Evolutionary conservation across 1,140 invertebrate species (phyloP).

Genomic region (Anoplophora glabripennis): DNA sequence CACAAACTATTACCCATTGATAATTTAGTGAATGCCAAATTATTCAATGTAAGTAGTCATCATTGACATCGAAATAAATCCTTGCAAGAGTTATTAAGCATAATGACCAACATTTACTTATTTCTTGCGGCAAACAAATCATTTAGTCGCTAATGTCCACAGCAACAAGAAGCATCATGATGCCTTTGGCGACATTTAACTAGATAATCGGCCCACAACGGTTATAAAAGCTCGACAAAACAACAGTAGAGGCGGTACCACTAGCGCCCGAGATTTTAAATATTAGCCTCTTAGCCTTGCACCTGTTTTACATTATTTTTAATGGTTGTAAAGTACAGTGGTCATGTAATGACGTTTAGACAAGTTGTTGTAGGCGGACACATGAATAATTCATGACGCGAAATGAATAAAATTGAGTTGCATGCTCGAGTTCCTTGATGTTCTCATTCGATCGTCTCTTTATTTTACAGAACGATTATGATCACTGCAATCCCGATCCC

Average conservation of each 20-base stretch:
- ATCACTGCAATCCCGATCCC: constrained; percentile 79
- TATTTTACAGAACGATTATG: constrained; percentile 68
- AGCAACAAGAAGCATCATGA: constrained; percentile 25
- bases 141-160: constrained; percentile 32
- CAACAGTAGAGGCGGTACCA: too few relatives aligned
- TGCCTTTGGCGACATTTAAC: constrained; percentile 37
- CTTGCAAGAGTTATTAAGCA: background rate
- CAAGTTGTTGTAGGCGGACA: constrained; percentile 24
- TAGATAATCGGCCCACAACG: constrained; percentile 22
- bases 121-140: constrained; percentile 35
- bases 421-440: constrained; percentile 41
- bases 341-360: constrained; percentile 14
- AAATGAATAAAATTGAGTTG: constrained; percentile 21
- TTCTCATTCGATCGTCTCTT: background rate
- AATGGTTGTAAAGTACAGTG: constrained; percentile 4
- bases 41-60: too few relatives aligned
- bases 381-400: constrained; percentile 27
- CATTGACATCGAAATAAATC: too few relatives aligned
- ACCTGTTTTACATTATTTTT: constrained; percentile 9
- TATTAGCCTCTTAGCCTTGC: background rate
- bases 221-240: too few relatives aligned
- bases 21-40: background rate
- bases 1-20: background rate
- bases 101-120: constrained; percentile 32
- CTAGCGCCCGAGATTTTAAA: too few relatives aligned